Conservation (phyloP, 2,888 invertebrate species). For the Ornithoptera priamus region DNA sequence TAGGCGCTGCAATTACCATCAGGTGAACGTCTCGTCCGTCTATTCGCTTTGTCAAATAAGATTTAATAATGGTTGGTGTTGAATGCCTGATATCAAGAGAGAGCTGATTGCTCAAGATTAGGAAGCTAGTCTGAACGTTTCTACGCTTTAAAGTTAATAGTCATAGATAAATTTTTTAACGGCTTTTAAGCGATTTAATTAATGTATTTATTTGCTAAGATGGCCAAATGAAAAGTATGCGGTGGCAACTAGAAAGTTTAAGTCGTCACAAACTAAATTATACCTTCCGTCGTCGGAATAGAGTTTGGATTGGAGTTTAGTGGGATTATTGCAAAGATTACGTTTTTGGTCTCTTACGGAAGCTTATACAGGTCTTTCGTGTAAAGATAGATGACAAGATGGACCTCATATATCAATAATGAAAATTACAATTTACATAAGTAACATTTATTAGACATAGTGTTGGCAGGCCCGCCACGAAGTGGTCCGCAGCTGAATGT, state of each 20-base stretch:
- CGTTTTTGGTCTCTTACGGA: neutral
- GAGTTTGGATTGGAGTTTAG: neutral
- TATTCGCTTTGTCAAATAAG: no score
- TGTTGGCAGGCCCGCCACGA: no score
- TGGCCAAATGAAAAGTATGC: neutral
- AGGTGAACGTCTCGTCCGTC: no score
- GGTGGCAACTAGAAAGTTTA: slow-evolving; percentile 1
- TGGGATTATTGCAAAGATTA: neutral
- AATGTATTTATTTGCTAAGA: slow-evolving; percentile 6
- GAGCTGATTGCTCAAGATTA: slow-evolving; percentile 3
- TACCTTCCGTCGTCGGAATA: neutral
- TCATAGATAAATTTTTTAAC: neutral
- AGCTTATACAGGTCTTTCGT: neutral
- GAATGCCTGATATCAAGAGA: neutral
- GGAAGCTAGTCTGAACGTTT: neutral
- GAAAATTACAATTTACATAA: no score
- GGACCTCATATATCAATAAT: neutral
- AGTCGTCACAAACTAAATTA: neutral
- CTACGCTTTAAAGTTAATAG: neutral
- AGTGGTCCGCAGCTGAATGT: no score
- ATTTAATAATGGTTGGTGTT: neutral
- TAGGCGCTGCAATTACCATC: no score
- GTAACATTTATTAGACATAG: no score
- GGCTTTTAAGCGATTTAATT: slow-evolving; percentile 5
- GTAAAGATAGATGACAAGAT: neutral